Evolutionary conservation across 2,888 invertebrate species (phyloP).

Genomic region (Lottia gigantea): DNA sequence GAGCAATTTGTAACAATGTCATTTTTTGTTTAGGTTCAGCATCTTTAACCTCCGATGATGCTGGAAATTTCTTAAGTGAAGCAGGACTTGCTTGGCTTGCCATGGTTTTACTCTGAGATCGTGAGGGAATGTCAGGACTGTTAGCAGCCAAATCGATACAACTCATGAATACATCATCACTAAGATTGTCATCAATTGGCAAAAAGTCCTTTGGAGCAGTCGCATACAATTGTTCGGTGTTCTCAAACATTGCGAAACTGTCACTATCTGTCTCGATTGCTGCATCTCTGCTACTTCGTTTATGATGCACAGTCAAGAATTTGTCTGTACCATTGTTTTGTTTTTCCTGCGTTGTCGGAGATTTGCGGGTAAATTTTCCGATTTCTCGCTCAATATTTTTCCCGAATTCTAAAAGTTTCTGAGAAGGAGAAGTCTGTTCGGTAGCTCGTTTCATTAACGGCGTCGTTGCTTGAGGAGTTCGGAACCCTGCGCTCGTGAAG

Average conservation of each 20-base stretch:
- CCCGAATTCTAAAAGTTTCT: slow-evolving; percentile 33
- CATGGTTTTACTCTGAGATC: neutral
- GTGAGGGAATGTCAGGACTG: slow-evolving; percentile 15
- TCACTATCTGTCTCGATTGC: neutral
- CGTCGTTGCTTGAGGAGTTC: slow-evolving; percentile 31
- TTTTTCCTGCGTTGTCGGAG: neutral
- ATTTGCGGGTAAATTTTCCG: neutral
- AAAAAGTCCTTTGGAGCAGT: neutral
- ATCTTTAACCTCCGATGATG: too few relatives aligned
- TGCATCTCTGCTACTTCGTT: neutral
- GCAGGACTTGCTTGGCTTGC: too few relatives aligned
- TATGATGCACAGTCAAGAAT: neutral
- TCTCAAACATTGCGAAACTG: slow-evolving; percentile 1
- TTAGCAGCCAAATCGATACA: slow-evolving; percentile 22
- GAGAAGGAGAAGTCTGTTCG: slow-evolving; percentile 13
- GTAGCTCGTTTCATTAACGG: slow-evolving; percentile 28
- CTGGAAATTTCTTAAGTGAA: too few relatives aligned
- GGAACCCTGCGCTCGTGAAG: slow-evolving; percentile 23
- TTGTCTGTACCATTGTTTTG: neutral
- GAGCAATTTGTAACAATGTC: too few relatives aligned
- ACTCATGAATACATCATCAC: slow-evolving; percentile 23
- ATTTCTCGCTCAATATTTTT: slow-evolving; percentile 32
- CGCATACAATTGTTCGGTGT: neutral
- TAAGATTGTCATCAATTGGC: slow-evolving; percentile 19
- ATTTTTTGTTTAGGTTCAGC: too few relatives aligned